Conservation (phyloP, 2,797 vertebrate species). For the Pangasius larnaudii region DNA sequence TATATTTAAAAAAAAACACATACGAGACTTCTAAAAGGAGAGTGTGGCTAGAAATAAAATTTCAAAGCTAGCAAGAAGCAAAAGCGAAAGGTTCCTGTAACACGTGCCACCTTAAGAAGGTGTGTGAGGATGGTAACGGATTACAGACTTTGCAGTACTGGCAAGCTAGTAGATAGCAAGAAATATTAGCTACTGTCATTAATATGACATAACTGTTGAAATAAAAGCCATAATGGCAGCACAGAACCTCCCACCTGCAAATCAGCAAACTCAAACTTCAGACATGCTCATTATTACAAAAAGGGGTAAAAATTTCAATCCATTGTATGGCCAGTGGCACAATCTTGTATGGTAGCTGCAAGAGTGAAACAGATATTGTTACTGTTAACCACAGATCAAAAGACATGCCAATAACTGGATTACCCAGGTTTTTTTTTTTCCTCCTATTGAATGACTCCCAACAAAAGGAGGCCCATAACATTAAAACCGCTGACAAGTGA, state of each 20-base stretch:
- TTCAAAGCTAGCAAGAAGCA: slow-evolving; percentile 6
- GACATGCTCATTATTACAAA: too few relatives aligned
- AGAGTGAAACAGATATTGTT: neutral
- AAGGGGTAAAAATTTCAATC: neutral
- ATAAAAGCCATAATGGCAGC: neutral
- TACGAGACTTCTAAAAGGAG: neutral
- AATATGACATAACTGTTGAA: neutral
- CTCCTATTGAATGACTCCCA: neutral
- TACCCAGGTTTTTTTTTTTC: neutral
- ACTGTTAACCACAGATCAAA: neutral
- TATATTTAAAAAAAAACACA: slow-evolving; percentile 4
- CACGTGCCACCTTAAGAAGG: neutral
- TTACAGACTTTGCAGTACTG: neutral
- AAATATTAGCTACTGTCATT: neutral
- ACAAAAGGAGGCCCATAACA: neutral
- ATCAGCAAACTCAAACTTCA: neutral
- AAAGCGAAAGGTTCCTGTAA: neutral
- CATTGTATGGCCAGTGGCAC: neutral
- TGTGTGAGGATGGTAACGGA: neutral
- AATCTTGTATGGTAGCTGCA: neutral
- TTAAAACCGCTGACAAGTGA: too few relatives aligned
- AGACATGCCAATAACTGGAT: neutral
- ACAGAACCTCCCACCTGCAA: neutral
- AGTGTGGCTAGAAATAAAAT: slow-evolving; percentile 24
- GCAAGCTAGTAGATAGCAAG: neutral